Evolutionary conservation across 2,797 vertebrate species (phyloP), one percentile per base, ranked within the genome.

Genomic region (Rallus crepitans): DNA sequence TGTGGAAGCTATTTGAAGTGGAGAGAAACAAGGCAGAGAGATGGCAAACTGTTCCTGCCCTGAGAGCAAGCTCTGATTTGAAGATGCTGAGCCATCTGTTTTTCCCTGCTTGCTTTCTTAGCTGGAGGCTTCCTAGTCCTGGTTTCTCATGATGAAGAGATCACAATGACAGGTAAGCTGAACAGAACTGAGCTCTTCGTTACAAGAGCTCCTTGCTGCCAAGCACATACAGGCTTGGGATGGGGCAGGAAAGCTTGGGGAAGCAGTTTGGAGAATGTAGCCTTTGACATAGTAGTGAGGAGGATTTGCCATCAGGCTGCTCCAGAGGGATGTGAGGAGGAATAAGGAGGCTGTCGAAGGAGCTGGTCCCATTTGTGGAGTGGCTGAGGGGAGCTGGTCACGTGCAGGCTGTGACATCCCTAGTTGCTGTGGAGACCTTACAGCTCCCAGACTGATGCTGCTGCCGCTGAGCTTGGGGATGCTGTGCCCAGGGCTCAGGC

Each of bases 361-460:
- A 70, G 76, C 64, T 6, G 8, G 18, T 66, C 37, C 73, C 47
- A 6, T 48, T 85, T 42, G 59, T 64, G 30, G 69, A 6, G 2
- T 4, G 69, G 53, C 2, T 64, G 69, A 1, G 0, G 87, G 20
- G 71, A 61, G 31, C 20, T n/a, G 90, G 42, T 88, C 52, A 45
- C 8, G 2, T 64, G 89, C 0, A 1, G 39, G 70, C 84, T 55
- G 45, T 92, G 93, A 45, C 79, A 77, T 71, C 60, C 52, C 20
- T 56, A 33, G 89, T 86, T 86, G 84, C 94, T 90, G 95, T 75
- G 93, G 91, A 89, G 71, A 80, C 19, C 6, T 35, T 53, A 11
- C 50, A 9, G 52, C 63, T 89, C 48, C 75, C 66, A 66, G 2
- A 59, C 55, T 50, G 45, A 5, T 64, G 83, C 75, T 60, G 39